Conservation (phyloP, 2,113 vertebrate genomes). For the Xiphias gladius region DNA sequence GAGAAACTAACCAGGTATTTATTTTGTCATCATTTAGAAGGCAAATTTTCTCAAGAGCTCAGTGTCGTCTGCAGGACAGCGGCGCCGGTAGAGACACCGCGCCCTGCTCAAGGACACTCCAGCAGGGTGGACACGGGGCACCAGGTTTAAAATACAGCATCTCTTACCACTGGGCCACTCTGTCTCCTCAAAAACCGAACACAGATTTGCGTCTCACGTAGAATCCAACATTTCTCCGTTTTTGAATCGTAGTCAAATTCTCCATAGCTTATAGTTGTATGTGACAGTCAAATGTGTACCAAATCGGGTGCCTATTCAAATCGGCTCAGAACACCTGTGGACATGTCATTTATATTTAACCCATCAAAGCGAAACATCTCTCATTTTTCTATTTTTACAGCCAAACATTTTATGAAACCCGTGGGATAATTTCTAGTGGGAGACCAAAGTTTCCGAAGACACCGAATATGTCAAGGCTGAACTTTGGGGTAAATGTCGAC, state of each 20-base stretch:
- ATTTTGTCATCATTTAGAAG: neutral
- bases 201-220: no score
- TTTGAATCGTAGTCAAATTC: no score
- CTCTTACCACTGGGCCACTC: neutral
- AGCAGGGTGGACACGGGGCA: no score
- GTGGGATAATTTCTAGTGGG: no score
- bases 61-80: no score
- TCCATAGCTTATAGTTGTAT: neutral
- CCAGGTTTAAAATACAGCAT: no score
- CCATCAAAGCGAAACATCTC: neutral
- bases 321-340: neutral
- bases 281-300: slow-evolving; percentile 9
- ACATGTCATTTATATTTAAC: neutral
- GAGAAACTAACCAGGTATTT: neutral
- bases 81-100: no score
- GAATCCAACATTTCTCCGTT: neutral
- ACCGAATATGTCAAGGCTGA: no score
- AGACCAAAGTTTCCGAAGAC: no score
- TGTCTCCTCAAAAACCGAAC: no score
- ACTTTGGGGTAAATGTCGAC: no score
- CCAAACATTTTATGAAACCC: neutral
- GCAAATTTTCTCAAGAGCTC: slow-evolving; percentile 11
- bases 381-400: neutral
- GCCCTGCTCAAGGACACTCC: no score
- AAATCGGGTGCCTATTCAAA: neutral